phyloP scores from a whole-genome alignment of 2,113 vertebrate genomes.

The Odontophorus gujanensis region DNA sequence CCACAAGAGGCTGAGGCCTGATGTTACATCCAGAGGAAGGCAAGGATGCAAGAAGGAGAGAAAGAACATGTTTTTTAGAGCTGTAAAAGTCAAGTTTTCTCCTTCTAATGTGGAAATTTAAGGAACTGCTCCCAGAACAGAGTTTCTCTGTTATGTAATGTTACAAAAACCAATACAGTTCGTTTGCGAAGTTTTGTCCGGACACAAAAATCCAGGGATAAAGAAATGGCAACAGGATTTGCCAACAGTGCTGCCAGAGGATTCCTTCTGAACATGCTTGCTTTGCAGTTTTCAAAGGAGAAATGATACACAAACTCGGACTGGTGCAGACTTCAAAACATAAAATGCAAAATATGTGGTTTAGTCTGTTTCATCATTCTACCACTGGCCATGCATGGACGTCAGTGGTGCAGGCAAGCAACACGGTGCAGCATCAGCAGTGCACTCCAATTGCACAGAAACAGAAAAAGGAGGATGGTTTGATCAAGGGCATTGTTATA shows the following conservation, averaged over 20 bases:
- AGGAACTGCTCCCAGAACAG: background rate
- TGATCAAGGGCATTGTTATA: background rate
- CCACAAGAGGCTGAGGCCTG: background rate
- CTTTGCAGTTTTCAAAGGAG: conserved; percentile 17
- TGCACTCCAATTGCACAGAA: background rate
- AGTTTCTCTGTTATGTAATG: background rate
- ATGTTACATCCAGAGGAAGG: background rate
- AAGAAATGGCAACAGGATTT: background rate
- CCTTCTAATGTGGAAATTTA: background rate
- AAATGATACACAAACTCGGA: background rate
- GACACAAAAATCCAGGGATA: conserved; percentile 18
- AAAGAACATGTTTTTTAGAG: background rate
- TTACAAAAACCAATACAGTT: background rate
- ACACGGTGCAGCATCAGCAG: background rate
- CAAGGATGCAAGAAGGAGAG: background rate
- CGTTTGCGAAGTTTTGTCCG: background rate
- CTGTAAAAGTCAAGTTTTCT: background rate
- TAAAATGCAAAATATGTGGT: background rate
- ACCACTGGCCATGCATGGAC: background rate
- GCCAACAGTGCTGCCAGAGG: background rate
- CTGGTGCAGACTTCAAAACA: background rate
- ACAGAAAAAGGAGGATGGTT: background rate
- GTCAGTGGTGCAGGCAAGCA: background rate
- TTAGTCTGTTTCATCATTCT: background rate
- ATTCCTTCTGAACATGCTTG: background rate